Base-by-base conservation (phyloP, 2,797 vertebrate species). In the Poecilia wingei region DNA sequence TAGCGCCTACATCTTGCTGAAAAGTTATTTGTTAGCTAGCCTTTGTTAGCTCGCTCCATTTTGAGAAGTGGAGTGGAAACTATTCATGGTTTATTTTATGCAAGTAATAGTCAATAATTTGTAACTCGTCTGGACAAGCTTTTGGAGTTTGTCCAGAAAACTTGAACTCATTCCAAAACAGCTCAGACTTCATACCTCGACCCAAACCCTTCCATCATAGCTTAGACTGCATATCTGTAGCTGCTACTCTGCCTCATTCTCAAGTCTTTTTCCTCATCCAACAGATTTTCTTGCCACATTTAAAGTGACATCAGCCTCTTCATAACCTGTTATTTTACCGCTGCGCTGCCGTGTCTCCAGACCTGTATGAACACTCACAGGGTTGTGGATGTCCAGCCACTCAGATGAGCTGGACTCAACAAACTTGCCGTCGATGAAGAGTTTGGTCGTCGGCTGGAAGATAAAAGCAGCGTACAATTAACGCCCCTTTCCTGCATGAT, bases 341-440 rank as follows among this genome's bases (percentile, higher is more conserved):
- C 41, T 16, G 41, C 7, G 25, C 41, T 16, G 41, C 28, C 41
- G 16, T 16, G 68, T 70, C 41, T 70, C 41, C 41, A 16, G 41
- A 1, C 12, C 9, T 14, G 77, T 28, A 14, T 43, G 72, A 85
- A 82, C 92, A 94, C 98, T 98, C 94, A 99, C 98, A 13, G 98
- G 98, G 92, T 99, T 99, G 94, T 98, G 97, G 90, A 99, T 96
- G 91, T 99, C 96, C 28, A 98, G 95, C 98, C 98, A 99, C 93
- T 98, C 97, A 39, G 97, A 96, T 61, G 94, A 97, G 95, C 96
- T 97, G 87, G 98, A 99, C 82, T 99, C 98, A 64, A 99, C 88
- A 90, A 99, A 99, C 90, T 98, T 98, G 68, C 98, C 98, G 94
- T 99, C 97, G 74, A 99, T 99, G 91, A 99, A 98, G 88, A 99